Evolutionary conservation across 2,113 vertebrate species (phyloP), one percentile per base, ranked within the genome.

Genomic region (Ochotona princeps): DNA sequence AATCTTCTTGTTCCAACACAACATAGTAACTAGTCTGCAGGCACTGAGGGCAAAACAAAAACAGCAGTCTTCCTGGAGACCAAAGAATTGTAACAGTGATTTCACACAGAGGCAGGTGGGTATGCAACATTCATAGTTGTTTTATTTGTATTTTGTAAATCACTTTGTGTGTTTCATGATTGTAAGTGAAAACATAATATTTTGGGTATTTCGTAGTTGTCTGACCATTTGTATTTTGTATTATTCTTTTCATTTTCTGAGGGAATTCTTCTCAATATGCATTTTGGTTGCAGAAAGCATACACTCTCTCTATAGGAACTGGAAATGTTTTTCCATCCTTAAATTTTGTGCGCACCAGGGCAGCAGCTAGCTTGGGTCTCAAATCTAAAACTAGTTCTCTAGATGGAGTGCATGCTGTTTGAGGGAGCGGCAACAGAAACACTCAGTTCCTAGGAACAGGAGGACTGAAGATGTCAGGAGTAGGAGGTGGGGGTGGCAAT

Each of bases 381-480:
- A 84, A 74, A 65, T 69, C n/a, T 92, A 32, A 10, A 63, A 38
- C 17, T 66, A 7, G 11, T 74, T 83, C 35, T 73, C 28, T 67
- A 32, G 18, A 51, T 30, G 8, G 2, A 88, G 57, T 30, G 80
- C 10, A 60, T 44, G 83, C 44, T 74, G 13, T 60, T 17, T 12
- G 70, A 87, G 32, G 30, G 30, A 23, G 14, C 66, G 44, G 12
- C 32, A 70, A 47, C 35, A 28, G 3, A 3, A 14, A n/a, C 3
- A 57, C 3, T 15, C n/a, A 51, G 47, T 83, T 79, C 86, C 30
- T 25, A 3, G 26, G n/a, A 70, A 14, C 38, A 51, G 74, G 20
- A 49, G 20, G 61, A 30, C 30, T 30, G 54, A 2, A 65, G 1
- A 18, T 44, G 47, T 2, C 2, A 5, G 1, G 17, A 30, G 0